These are phyloP conservation scores for Chrysopilus asiliformis DNA, from an alignment of 2,888 invertebrate genomes.

Conservation along the genomic window DNA sequence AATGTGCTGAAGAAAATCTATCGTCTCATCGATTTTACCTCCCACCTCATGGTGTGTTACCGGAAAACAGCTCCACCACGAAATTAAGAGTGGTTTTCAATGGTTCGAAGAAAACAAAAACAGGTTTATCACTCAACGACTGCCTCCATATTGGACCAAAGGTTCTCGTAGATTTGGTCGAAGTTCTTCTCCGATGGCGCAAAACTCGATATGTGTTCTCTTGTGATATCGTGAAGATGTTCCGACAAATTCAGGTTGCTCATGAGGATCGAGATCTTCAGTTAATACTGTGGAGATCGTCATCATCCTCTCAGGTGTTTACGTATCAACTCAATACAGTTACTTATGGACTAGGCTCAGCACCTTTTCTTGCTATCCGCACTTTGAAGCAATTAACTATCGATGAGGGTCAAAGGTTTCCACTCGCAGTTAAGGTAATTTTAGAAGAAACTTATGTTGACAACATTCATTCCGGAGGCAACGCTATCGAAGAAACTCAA, in stretches of 20 bases:
- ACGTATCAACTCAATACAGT: background rate
- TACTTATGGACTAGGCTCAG: background rate
- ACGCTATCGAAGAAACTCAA: conserved; percentile 1
- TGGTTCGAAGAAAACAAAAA: background rate
- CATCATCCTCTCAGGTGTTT: too few species aligned
- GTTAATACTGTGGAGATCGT: background rate
- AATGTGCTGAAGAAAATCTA: too few species aligned
- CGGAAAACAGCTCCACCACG: too few species aligned
- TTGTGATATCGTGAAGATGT: conserved; percentile 7
- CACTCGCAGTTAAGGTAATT: too few species aligned
- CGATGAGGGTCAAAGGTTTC: too few species aligned
- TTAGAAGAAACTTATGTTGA: too few species aligned
- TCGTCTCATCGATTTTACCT: too few species aligned
- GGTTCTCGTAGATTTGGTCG: conserved; percentile 5
- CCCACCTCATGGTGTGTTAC: too few species aligned
- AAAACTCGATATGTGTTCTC: conserved; percentile 1
- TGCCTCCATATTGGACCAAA: background rate
- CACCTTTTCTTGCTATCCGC: too few species aligned
- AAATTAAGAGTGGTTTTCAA: background rate
- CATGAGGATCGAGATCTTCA: conserved; percentile 5
- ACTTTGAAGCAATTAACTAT: too few species aligned
- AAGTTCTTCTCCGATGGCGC: conserved; percentile 3
- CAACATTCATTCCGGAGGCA: background rate
- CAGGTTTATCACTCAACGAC: background rate
- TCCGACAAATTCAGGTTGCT: conserved; percentile 3